Base-by-base conservation (phyloP, 1,140 invertebrate genomes). In the Halotydeus destructor region DNA sequence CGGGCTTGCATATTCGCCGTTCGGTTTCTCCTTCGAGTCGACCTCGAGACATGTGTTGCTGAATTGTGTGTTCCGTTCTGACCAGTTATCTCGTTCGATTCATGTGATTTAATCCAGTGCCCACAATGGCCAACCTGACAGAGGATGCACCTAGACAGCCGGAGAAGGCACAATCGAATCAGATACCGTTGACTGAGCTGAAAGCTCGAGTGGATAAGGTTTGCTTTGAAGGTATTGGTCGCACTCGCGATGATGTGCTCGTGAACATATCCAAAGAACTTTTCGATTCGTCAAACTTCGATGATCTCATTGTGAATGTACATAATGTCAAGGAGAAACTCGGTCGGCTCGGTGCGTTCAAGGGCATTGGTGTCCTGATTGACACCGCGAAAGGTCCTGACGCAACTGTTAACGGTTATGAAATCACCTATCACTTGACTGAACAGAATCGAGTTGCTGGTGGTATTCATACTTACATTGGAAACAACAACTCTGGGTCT, bases 171-270 rank as follows among this genome's bases (percentile, higher is more conserved):
- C 38, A 8, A 19, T 39, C 6, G 12, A 12, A 24, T 28, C 22
- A 5, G 16, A 5, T 14, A 21, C 6, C 38, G 39, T 48, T 33
- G 0, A 36, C 14, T n/a, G n/a, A n/a, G n/a, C n/a, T n/a, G n/a
- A n/a, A n/a, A n/a, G 77, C 74, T 19, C 62, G 72, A 50, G 79
- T 85, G 1, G 76, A 81, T 48, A 68, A 70, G 57, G 65, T 88
- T 38, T 67, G 78, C 53, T 66, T 86, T 34, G 76, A 83, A 57
- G 81, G 81, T 2, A 56, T 86, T 9, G 63, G 53, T n/a, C 59
- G 78, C 43, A 86, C 82, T 1, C 81, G 81, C 57, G 73, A 84
- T 61, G 79, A 84, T 50, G 70, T 84, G 38, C 59, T 88, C n/a
- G 65, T 69, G 40, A 65, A 69, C 38, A 67, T 85, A 0, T 22